Conservation (phyloP, 2,888 invertebrate species). For the Stenurella melanura region DNA sequence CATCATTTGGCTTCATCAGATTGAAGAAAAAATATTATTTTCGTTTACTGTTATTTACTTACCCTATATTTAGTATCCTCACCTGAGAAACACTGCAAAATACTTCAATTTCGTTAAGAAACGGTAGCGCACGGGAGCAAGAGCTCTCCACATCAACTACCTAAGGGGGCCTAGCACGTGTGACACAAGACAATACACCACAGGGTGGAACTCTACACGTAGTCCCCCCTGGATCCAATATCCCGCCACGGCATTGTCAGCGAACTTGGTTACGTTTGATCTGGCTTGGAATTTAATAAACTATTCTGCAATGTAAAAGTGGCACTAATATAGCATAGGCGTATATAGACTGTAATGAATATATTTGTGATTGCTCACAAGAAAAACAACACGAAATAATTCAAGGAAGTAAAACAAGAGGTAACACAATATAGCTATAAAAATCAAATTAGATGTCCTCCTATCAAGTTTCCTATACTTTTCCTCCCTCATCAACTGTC, state of each 20-base stretch:
- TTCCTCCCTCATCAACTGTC: no score
- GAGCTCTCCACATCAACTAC: constrained; percentile 32
- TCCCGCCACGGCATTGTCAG: constrained; percentile 50
- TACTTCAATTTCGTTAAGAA: constrained; percentile 18
- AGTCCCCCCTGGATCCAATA: constrained; percentile 46
- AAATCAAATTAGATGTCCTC: no score
- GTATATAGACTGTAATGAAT: neutral
- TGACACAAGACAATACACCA: constrained; percentile 61
- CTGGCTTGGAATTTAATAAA: constrained; percentile 36
- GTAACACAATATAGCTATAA: no score
- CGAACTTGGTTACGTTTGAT: constrained; percentile 35
- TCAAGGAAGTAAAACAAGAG: no score
- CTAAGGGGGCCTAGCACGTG: constrained; percentile 61
- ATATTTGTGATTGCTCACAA: no score
- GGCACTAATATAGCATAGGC: neutral
- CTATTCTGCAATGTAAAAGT: constrained; percentile 11
- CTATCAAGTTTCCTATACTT: no score
- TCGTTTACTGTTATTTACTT: no score
- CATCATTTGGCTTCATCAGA: no score
- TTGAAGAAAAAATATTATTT: no score
- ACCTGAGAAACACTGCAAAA: constrained; percentile 27
- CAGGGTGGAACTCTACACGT: constrained; percentile 57
- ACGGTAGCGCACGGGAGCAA: constrained; percentile 40
- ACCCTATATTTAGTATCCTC: neutral
- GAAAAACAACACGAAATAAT: no score